phyloP scores from a whole-genome alignment of 1,140 invertebrate genomes.

The Ctenoplectra terminalis region DNA sequence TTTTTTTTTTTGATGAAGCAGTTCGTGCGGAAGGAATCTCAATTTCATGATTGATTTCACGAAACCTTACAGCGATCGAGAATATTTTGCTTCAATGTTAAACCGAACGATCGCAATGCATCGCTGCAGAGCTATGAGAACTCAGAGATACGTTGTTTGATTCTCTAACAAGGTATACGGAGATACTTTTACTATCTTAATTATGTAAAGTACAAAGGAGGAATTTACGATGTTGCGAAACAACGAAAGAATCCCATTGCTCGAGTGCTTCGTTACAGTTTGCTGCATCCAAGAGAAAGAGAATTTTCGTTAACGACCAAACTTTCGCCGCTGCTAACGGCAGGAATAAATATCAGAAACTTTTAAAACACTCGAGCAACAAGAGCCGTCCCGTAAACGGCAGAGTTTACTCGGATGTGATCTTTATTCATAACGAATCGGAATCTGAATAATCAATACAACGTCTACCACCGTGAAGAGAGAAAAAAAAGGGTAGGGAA shows the following conservation, averaged over 20 bases:
- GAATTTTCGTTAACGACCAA: constrained; percentile 42
- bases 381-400: constrained; percentile 20
- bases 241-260: neutral
- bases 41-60: neutral
- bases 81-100: too few relatives aligned
- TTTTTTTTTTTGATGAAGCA: neutral
- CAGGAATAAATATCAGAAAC: constrained; percentile 3
- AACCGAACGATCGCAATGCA: too few relatives aligned
- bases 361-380: neutral
- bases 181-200: neutral
- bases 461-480: neutral
- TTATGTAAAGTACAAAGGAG: neutral
- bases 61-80: neutral
- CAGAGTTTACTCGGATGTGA: constrained; percentile 15
- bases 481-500: neutral
- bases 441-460: constrained; percentile 49
- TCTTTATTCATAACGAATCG: constrained; percentile 55
- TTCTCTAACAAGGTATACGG: too few relatives aligned
- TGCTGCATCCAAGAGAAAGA: neutral
- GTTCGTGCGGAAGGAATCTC: neutral
- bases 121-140: too few relatives aligned
- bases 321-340: constrained; percentile 9
- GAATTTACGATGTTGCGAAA: neutral
- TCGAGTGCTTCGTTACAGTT: neutral
- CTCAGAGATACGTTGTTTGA: too few relatives aligned